These are phyloP conservation scores for Gymnoscelis rufifasciata DNA, from an alignment of 2,888 invertebrate species.

Conservation along the genomic window DNA sequence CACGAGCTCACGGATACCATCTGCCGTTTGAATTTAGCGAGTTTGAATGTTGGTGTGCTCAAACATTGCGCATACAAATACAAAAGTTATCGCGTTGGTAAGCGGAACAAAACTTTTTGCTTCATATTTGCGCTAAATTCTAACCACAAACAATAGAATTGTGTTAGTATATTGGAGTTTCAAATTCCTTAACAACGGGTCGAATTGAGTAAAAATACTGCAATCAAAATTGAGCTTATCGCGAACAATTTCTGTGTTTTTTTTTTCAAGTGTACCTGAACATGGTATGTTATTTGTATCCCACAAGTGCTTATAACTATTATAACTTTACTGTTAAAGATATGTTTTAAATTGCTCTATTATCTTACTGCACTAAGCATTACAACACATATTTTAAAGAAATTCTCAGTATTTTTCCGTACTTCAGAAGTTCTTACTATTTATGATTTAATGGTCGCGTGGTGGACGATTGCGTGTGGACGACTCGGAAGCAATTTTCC, in stretches of 20 bases:
- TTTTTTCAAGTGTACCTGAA: no score
- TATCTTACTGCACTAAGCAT: no score
- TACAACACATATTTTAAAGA: no score
- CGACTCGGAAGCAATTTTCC: slow-evolving; percentile 56
- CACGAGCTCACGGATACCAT: slow-evolving; percentile 18
- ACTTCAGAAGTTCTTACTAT: slow-evolving; percentile 22
- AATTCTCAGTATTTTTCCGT: slow-evolving; percentile 7
- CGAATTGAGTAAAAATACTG: no score
- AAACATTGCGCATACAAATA: slow-evolving; percentile 26
- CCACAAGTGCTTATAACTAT: no score
- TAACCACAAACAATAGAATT: slow-evolving; percentile 10
- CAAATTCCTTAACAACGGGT: not conserved
- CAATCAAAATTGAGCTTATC: no score
- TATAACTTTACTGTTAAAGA: no score
- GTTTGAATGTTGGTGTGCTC: slow-evolving; percentile 24
- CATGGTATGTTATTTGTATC: no score
- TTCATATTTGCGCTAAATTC: slow-evolving; percentile 22
- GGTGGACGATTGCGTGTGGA: slow-evolving; percentile 43
- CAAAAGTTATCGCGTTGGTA: slow-evolving; percentile 20
- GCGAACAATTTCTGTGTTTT: no score
- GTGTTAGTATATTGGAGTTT: not conserved
- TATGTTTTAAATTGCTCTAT: no score
- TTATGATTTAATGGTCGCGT: slow-evolving; percentile 27
- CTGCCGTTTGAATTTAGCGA: slow-evolving; percentile 9
- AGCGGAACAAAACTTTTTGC: slow-evolving; percentile 23